Evolutionary conservation across 2,113 vertebrate genomes (phyloP), one percentile per base, ranked within the genome.

Genomic region (Gambusia holbrooki): DNA sequence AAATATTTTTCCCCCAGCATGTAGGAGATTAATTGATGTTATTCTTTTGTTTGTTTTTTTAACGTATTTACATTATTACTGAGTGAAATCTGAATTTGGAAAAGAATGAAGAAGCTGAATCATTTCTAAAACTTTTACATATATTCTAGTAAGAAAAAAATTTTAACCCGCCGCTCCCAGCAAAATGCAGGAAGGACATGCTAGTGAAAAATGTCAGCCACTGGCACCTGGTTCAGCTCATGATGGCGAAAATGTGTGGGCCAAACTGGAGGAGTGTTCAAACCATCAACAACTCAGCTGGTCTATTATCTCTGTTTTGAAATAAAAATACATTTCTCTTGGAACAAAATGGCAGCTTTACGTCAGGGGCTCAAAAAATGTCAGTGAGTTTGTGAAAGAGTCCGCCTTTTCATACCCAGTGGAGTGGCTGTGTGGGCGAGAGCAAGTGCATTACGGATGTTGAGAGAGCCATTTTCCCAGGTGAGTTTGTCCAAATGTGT

Each of bases 301-400:
- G 84, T 76, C 54, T 80, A 76, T 74, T 75, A 86, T 72, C 70
- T 19, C 79, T 30, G 62, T 17, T 83, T 91, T 77, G 87, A 84
- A 89, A 90, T 78, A 84, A 48, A 84, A 85, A 81, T 69, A 87
- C 87, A 25, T 81, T 90, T 83, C 75, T 90, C 71, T 42, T 29
- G 71, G 85, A 90, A 88, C 90, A 89, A 87, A 92, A 83, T 82
- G 82, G 74, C 85, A 84, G 78, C 82, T 76, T 62, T 73, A 71
- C 81, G 84, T 83, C 30, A 80, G 62, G 29, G 48, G 71, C 66
- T 74, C 65, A 25, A 88, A 77, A 80, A 48, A 48, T 35, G 71
- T 71, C 71, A 28, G 40, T 63, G 72, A 62, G 28, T 76, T 79
- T 81, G 71, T 28, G 71, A 85, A 62, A 70, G 66, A 73, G 63